These are phyloP conservation scores for Atethmia centrago DNA, from an alignment of 2,888 invertebrate genomes.

Conservation along the genomic window DNA sequence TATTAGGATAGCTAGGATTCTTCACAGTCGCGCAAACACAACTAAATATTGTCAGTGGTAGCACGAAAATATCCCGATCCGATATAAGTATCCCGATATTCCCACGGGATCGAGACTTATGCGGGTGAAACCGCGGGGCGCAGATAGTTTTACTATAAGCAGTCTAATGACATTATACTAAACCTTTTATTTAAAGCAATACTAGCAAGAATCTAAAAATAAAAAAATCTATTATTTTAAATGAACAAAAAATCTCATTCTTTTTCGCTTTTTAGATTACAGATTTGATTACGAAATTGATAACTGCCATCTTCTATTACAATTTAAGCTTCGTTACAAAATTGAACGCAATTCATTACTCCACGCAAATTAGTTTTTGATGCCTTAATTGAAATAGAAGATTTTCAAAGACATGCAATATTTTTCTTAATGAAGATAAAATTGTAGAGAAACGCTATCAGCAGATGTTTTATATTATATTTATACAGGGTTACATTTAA, in stretches of 20 bases:
- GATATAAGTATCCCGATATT: too few species aligned
- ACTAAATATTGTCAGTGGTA: too few species aligned
- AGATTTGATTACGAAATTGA: conserved; percentile 31
- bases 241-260: conserved; percentile 1
- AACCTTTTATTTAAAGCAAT: not conserved
- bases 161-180: not conserved
- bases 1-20: too few species aligned
- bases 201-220: not conserved
- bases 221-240: not conserved
- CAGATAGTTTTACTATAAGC: not conserved
- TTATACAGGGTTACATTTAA: too few species aligned
- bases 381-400: conserved; percentile 27
- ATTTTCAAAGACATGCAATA: conserved; percentile 14
- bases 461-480: not conserved
- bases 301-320: conserved; percentile 37
- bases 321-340: conserved; percentile 31
- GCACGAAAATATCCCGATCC: too few species aligned
- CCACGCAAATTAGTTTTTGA: conserved; percentile 33
- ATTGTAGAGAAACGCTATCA: not conserved
- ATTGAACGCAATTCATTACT: conserved; percentile 37
- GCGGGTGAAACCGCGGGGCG: too few species aligned
- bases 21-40: too few species aligned
- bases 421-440: conserved; percentile 11
- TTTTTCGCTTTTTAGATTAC: conserved; percentile 13
- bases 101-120: too few species aligned